Evolutionary conservation across 92 coral and sea anemone genomes (phyloP).

Genomic region (Meandrina meandrites): DNA sequence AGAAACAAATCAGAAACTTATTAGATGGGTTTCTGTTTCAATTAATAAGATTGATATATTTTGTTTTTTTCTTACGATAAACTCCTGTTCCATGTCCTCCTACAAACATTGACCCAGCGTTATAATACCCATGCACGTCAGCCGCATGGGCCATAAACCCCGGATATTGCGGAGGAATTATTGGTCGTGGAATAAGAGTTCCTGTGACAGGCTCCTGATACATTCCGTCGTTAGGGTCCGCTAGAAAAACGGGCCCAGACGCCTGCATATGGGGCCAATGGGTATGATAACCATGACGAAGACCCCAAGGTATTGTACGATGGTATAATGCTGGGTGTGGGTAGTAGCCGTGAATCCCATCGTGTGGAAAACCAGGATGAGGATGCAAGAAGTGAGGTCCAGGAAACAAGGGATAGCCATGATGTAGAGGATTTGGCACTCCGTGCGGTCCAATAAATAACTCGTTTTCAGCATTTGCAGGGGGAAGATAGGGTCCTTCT

Average conservation of each 20-base stretch:
- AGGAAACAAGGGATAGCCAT: conserved; percentile 24
- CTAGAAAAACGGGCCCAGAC: conserved; percentile 57
- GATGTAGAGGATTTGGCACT: conserved; percentile 36
- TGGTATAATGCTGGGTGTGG: conserved; percentile 35
- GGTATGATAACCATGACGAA: conserved; percentile 45
- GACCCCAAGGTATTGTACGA: conserved; percentile 55
- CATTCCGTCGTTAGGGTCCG: conserved; percentile 74
- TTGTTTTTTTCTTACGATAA: conserved; percentile 4
- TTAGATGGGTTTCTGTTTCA: too few relatives aligned
- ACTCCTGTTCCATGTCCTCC: conserved; percentile 15
- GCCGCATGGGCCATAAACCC: conserved; percentile 50
- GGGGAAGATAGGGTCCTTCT: conserved; percentile 66
- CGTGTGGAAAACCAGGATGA: background rate
- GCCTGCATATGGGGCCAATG: conserved; percentile 74
- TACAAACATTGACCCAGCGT: conserved; percentile 48
- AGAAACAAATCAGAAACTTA: too few relatives aligned
- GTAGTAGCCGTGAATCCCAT: conserved; percentile 25
- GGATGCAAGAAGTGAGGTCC: conserved; percentile 17
- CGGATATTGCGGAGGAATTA: conserved; percentile 63
- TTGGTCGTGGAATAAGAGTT: conserved; percentile 58
- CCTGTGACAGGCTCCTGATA: conserved; percentile 65
- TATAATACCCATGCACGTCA: conserved; percentile 39
- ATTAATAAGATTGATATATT: too few relatives aligned
- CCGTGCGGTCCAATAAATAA: conserved; percentile 60
- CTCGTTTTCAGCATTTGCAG: conserved; percentile 67